Percentiles rank a stretch among this genome's conserved stretches.
phyloP scores from a whole-genome alignment of 2,888 invertebrate species.

The Noctua fimbriata region DNA sequence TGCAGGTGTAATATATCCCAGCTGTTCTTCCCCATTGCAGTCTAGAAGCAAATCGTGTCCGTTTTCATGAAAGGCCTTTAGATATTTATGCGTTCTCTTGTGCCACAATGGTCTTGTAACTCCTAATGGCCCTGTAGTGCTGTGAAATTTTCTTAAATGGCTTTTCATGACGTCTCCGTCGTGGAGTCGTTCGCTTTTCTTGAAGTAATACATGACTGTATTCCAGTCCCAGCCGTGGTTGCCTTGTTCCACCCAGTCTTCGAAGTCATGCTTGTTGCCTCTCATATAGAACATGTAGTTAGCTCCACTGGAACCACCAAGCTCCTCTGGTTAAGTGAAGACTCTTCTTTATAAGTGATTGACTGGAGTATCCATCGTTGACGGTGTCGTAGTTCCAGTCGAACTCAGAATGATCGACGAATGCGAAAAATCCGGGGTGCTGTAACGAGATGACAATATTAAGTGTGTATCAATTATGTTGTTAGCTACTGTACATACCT shows the following conservation, averaged over 20 bases:
- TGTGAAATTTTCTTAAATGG: no score
- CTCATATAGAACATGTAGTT: constrained; percentile 92
- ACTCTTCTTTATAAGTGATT: constrained; percentile 69
- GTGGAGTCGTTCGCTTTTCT: no score
- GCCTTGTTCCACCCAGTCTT: constrained; percentile 89
- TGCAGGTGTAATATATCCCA: no score
- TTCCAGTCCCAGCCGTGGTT: no score
- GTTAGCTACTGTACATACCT: not conserved
- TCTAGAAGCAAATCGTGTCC: no score
- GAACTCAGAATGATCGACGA: constrained; percentile 69
- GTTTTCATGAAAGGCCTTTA: no score
- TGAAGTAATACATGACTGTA: no score
- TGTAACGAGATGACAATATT: constrained; percentile 64
- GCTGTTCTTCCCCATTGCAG: no score
- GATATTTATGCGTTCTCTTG: no score
- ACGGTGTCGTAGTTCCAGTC: constrained; percentile 76
- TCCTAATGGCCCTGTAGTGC: no score
- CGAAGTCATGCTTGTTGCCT: constrained; percentile 92
- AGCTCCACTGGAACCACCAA: constrained; percentile 92
- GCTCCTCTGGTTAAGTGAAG: constrained; percentile 88
- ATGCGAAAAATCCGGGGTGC: constrained; percentile 75
- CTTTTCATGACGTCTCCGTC: no score
- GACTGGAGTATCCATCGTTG: constrained; percentile 75
- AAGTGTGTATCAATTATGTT: not conserved
- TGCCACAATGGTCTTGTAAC: no score